Evolutionary conservation across 1,140 invertebrate genomes (phyloP), one percentile per base, ranked within the genome.

Genomic region (Achatina immaculata): DNA sequence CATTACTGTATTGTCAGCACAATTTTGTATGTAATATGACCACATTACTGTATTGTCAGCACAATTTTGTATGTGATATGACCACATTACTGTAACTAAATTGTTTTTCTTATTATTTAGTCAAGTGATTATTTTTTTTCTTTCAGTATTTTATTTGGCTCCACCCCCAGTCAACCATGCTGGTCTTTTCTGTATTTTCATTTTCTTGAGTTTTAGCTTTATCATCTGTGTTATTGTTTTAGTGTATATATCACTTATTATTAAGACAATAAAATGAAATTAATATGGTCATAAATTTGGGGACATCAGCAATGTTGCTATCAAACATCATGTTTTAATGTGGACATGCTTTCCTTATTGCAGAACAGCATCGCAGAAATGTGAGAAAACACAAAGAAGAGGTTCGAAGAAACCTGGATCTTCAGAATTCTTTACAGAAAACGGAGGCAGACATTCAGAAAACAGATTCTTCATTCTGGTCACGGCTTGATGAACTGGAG

Each of bases 401-500:
- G 24, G 28, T 73, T 48, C 48, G 24, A 73, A 40, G 28, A 43
- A 40, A 43, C 36, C 36, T 31, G 11, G 24, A 11, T 24, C 11
- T 14, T 16, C 34, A 72, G 24, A 43, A 42, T 6, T n/a, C 34
- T 24, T 21, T 72, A n/a, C 1, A 31, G 6, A 55, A 51, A 11
- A 80, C 31, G 34, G 43, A 16, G 14, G 71, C 9, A 48, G 28
- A 34, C 21, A 51, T 3, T 4, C 36, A 14, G 16, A 28, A 40
- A 34, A 48, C n/a, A 42, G 62, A 78, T 36, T 14, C 24, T 1
- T 36, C 31, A 34, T 48, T 72, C 11, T 80, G 78, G 78, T 65
- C 78, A 45, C 42, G 68, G 9, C 68, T 80, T 36, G 78, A 80
- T 40, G 42, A 48, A 19, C 36, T 80, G 42, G 78, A 80, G 48